These are phyloP conservation scores for Knipowitschia caucasica DNA, from an alignment of 2,797 vertebrate species.

Conservation along the genomic window DNA sequence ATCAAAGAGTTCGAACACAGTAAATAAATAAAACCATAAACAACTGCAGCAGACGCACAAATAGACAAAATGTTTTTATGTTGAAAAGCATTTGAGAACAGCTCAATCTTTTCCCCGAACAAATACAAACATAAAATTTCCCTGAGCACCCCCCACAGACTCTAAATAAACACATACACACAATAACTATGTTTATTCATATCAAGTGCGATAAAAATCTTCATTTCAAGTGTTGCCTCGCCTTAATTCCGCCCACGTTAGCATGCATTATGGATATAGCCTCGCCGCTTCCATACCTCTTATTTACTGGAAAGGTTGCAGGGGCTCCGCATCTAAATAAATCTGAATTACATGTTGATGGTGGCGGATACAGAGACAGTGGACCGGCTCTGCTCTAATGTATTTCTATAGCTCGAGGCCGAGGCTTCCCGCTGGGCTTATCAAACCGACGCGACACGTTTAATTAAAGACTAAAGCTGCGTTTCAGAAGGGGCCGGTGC, in stretches of 20 bases:
- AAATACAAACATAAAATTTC: too few species aligned
- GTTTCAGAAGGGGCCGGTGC: slow-evolving; percentile 38
- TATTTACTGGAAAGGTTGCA: slow-evolving; percentile 5
- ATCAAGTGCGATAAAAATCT: background rate
- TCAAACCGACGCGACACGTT: slow-evolving; percentile 68
- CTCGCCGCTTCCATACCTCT: slow-evolving; percentile 1
- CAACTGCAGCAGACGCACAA: too few species aligned
- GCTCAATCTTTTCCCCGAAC: too few species aligned
- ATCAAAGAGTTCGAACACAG: too few species aligned
- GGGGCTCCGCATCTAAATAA: background rate
- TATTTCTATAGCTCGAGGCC: slow-evolving; percentile 41
- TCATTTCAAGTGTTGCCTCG: background rate
- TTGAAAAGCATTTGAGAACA: too few species aligned
- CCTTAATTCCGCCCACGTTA: background rate
- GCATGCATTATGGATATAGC: slow-evolving; percentile 10
- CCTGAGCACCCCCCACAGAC: too few species aligned
- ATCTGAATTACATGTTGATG: slow-evolving; percentile 7
- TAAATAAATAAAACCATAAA: too few species aligned
- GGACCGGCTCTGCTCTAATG: slow-evolving; percentile 14
- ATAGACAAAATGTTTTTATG: too few species aligned
- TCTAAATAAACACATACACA: background rate
- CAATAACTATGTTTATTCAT: background rate
- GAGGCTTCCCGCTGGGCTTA: slow-evolving; percentile 49
- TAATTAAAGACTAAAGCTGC: slow-evolving; percentile 63
- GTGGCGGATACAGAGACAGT: slow-evolving; percentile 22